Evolutionary conservation across 2,888 invertebrate species (phyloP).

Genomic region (Trachelus iudaicus): DNA sequence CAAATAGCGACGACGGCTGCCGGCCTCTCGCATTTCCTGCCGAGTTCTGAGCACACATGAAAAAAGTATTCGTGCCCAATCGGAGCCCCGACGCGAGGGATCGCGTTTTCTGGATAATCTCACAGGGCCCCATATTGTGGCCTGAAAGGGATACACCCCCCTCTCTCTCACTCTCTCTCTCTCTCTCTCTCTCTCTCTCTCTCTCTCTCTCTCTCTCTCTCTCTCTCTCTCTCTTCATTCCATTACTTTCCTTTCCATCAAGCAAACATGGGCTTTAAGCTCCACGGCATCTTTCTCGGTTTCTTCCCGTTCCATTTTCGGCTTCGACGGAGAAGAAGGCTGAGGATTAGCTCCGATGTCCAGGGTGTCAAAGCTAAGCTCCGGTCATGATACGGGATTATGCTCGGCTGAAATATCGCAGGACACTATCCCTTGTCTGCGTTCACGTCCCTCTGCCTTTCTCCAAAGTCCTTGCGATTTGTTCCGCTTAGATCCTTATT

Average conservation of each 20-base stretch:
- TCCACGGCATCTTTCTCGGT: constrained; percentile 13
- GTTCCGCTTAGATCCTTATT: not conserved
- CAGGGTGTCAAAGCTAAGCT: constrained; percentile 56
- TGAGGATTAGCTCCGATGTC: constrained; percentile 51
- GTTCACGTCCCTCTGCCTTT: not conserved
- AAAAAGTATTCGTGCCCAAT: not conserved
- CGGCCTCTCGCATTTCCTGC: constrained; percentile 5
- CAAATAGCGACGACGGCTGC: not conserved
- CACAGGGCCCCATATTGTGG: not conserved
- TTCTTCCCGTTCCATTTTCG: constrained; percentile 15
- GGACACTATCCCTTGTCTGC: not conserved
- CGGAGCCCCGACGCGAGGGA: not conserved
- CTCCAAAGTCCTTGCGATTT: not conserved
- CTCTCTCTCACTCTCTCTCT: not conserved
- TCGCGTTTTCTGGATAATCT: constrained; percentile 4
- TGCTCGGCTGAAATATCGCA: constrained; percentile 55
- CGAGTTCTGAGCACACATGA: not conserved
- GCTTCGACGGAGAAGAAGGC: constrained; percentile 27
- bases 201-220: too few species aligned
- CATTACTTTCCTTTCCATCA: not conserved
- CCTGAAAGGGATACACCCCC: not conserved
- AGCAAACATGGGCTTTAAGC: constrained; percentile 6
- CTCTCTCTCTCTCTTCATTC: not conserved
- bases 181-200: too few species aligned
- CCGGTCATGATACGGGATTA: constrained; percentile 59